Percentiles rank a stretch among this genome's conserved stretches.
phyloP scores from a whole-genome alignment of 1,140 invertebrate species.

The Pseudomyrmex gracilis region DNA sequence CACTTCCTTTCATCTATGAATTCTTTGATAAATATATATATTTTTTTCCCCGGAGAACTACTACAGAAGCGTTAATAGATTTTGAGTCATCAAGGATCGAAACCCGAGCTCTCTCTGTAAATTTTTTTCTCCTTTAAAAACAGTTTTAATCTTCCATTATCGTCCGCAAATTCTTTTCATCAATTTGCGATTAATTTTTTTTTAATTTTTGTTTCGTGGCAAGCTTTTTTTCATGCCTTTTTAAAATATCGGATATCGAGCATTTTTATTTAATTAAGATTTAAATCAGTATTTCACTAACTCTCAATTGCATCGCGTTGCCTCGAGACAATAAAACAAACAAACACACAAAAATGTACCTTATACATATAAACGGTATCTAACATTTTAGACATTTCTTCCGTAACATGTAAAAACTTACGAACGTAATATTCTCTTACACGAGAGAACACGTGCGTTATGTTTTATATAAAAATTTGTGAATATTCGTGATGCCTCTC shows the following conservation, averaged over 20 bases:
- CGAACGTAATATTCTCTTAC: slow-evolving; percentile 21
- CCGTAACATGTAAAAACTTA: slow-evolving; percentile 15
- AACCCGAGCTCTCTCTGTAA: neutral
- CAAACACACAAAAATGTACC: slow-evolving; percentile 4
- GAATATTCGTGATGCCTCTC: slow-evolving; percentile 24
- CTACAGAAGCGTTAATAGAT: neutral
- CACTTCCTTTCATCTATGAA: neutral
- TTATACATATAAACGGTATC: slow-evolving; percentile 35
- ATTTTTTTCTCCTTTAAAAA: slow-evolving; percentile 11
- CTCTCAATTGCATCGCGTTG: slow-evolving; percentile 18
- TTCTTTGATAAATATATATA: neutral
- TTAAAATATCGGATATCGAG: slow-evolving; percentile 21
- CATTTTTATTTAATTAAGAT: slow-evolving; percentile 45
- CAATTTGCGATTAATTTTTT: slow-evolving; percentile 14
- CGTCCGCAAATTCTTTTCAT: slow-evolving; percentile 5
- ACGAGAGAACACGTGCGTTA: slow-evolving; percentile 1
- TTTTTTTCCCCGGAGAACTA: neutral
- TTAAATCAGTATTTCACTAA: slow-evolving; percentile 22
- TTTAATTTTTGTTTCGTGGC: neutral
- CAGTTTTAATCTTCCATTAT: slow-evolving; percentile 10
- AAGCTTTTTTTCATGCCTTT: slow-evolving; percentile 21
- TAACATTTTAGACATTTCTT: slow-evolving; percentile 48
- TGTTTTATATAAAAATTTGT: slow-evolving; percentile 47
- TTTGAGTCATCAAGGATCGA: neutral
- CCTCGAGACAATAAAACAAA: slow-evolving; percentile 34